Base-by-base conservation (phyloP, 2,888 invertebrate species). In the Drosophila birchii region DNA sequence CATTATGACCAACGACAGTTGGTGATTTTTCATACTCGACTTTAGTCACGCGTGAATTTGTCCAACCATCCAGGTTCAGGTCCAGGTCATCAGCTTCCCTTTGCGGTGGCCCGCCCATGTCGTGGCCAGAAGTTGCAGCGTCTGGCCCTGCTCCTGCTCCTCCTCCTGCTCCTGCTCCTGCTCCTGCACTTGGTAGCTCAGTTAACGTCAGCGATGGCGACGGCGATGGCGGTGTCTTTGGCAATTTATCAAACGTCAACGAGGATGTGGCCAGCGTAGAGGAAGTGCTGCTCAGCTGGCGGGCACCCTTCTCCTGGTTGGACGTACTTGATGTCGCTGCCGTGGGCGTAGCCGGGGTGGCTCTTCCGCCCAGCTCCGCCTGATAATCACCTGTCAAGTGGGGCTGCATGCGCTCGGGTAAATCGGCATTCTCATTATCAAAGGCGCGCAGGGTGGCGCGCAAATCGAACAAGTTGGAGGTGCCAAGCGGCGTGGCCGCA, bases 11-110 rank as follows among this genome's bases (percentile, higher is more conserved):
- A 66, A 55, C 79, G 56, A 75, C 74, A 86, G 68, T 88, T 80
- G 88, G 75, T 76, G 76, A 88, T 89, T 80, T 89, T 88, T 88
- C 90, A 86, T 86, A 72, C 81, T 86, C 90, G 69, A 71, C 86
- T 88, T 78, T 86, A 77, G 80, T 79, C 90, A 86, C 83, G 80
- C 88, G 86, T 81, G 83, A 79, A 80, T 83, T 83, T 85, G 84
- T 78, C 80, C 81, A 86, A 38, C 59, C 85, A 70, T 64, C 69
- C 63, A 56, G 64, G 64, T 67, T 63, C 26, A 51, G 34, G 41
- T 62, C 26, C 23, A 44, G 60, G 47, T 20, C 58, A 11, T 38
- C 44, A 29, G 34, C 67, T 20, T 66, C 63, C 71, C 57, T 61
- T 67, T 89, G 89, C 78, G 89, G 84, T 88, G 60, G 83, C 38